A percentile compares a stretch with the other conserved stretches of the same genome.
These are phyloP conservation scores for Perccottus glenii DNA, from an alignment of 2,113 vertebrate genomes.

Conservation along the genomic window DNA sequence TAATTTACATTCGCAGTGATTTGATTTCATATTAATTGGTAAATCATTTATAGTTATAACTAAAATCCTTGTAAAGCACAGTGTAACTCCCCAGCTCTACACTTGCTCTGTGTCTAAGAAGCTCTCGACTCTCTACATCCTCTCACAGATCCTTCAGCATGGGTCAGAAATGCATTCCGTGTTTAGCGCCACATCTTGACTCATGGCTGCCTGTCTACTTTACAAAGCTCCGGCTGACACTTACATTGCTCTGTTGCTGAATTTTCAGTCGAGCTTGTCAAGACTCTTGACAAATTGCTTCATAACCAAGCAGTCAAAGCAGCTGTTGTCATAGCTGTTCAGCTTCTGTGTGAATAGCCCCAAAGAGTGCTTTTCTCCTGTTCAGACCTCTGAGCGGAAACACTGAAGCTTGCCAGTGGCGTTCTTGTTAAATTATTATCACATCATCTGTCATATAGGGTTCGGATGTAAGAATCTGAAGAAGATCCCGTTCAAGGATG, in stretches of 20 bases:
- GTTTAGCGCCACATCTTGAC: constrained; percentile 30
- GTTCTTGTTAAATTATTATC: constrained; percentile 30
- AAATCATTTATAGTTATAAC: too few relatives aligned
- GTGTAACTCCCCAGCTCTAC: too few relatives aligned
- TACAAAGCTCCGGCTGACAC: constrained; percentile 53
- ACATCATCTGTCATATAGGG: constrained; percentile 24
- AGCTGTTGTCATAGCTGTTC: constrained; percentile 63
- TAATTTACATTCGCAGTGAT: too few relatives aligned
- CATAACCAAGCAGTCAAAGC: constrained; percentile 60
- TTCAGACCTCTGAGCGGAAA: constrained; percentile 28
- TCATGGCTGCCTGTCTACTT: constrained; percentile 38
- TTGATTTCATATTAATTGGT: too few relatives aligned
- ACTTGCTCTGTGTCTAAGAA: not conserved
- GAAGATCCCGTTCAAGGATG: constrained; percentile 10
- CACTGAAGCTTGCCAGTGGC: constrained; percentile 14
- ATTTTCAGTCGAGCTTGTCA: constrained; percentile 63
- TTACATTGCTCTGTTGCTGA: constrained; percentile 35
- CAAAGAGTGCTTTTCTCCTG: constrained; percentile 18
- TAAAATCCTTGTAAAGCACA: too few relatives aligned
- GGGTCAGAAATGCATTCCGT: constrained; percentile 23
- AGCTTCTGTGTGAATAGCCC: constrained; percentile 41
- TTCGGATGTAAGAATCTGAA: constrained; percentile 2
- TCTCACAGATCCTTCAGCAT: constrained; percentile 12
- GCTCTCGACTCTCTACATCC: not conserved
- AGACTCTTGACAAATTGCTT: constrained; percentile 66